Base-by-base conservation (phyloP, 2,888 invertebrate species). In the Caenorhabditis panamensis region DNA sequence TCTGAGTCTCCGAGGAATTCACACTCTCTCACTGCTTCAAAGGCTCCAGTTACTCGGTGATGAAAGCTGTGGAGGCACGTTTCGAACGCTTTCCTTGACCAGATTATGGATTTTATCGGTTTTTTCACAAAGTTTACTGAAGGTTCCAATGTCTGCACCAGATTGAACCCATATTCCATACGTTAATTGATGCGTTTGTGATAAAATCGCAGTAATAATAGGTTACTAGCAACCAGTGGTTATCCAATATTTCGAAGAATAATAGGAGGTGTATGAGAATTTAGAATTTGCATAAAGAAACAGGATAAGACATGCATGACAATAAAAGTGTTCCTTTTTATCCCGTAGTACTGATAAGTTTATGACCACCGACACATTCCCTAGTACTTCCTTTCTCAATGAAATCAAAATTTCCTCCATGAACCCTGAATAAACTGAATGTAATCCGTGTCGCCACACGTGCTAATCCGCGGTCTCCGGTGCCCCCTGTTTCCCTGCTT, bases 401-500 rank as follows among this genome's bases (percentile, higher is more conserved):
- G n/a, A n/a, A n/a, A n/a, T n/a, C n/a, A n/a, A n/a, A n/a, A n/a
- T n/a, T 31, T 31, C 31, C 5, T 18, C 18, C 49, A 3, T 11
- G 49, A 49, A 49, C 49, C 49, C 6, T 22, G 20, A 41, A 41
- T 13, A 41, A 41, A 41, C 41, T 28, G 16, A 37, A 73, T 73
- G 73, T 73, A 73, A 73, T 66, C 64, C 72, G 31, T 58, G 62
- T 56, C 41, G 41, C 41, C 41, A 41, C 41, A 68, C 47, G 62
- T 64, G 64, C 63, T 69, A 68, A 64, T 64, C 68, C 49, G 16
- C 62, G 16, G 47, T 16, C 36, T 26, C 49, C 47, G 47, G 36
- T 31, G 24, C 71, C 54, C 59, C 54, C 56, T 76, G 56, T 56
- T 76, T 63, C 62, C 59, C 62, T 56, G 51, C 66, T 31, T 28